Base-by-base conservation (phyloP, 2,113 vertebrate species). In the Triplophysa tibetana region DNA sequence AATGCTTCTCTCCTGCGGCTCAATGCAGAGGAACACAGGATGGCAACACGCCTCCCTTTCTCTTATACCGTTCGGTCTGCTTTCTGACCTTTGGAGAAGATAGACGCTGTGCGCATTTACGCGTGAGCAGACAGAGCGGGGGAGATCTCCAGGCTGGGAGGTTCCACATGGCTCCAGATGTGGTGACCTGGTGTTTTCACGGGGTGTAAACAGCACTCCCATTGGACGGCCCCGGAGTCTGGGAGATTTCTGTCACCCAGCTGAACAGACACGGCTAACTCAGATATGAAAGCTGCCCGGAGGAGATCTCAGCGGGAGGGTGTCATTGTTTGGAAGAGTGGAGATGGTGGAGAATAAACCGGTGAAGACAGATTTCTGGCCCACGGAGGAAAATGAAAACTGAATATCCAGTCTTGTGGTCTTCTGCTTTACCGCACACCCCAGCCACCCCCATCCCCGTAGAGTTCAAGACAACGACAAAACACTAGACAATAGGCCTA, bases 141-240 rank as follows among this genome's bases (percentile, higher is more conserved):
- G 23, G 67, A 72, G 70, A 69, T 75, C 29, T 56, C 62, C 67
- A 61, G 43, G 52, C 23, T 69, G 64, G 63, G 68, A 45, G 29
- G 62, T 58, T 75, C 74, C 75, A 78, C 69, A 80, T 81, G 81
- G 69, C 21, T 82, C 78, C 84, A 85, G 81, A 82, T 85, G 84
- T 80, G 83, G 81, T 70, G 58, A 77, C 62, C 62, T 41, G 41
- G 65, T 83, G 77, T 83, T 75, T 79, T 79, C 77, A 75, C 58
- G 72, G 58, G 78, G 63, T 81, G 69, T 75, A 85, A 83, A 78
- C 84, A 85, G 77, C 41, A 60, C 38, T 68, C 45, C 23, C 64
- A 75, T 74, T 69, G 64, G 56, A 63, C 4, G 23, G 16, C 56
- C 65, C 38, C 56, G 12, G 54, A 62, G 72, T 68, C 70, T 80